Base-by-base conservation (phyloP, 2,888 invertebrate genomes). In the Scrobipalpa costella region DNA sequence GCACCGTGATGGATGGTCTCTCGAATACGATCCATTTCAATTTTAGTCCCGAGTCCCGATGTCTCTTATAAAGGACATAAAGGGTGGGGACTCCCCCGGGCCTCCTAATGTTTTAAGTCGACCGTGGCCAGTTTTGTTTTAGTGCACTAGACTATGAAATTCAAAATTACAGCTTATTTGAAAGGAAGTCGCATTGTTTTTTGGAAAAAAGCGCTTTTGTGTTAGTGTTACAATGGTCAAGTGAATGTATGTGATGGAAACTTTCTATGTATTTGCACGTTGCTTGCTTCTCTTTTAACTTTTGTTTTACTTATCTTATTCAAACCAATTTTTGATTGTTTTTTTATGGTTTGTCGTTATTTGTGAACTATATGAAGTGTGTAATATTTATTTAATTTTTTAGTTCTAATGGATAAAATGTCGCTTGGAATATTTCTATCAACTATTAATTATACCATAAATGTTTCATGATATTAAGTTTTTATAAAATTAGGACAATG, bases 21-120 rank as follows among this genome's bases (percentile, higher is more conserved):
- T 85, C 75, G 78, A 81, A 85, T 85, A 78, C 89, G 83, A 91
- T 91, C 90, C 90, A 90, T 91, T 89, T 90, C 90, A 90, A 90
- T 90, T 89, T 80, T 78, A 79, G 77, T 72, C 71, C 76, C 73
- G 76, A 79, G 77, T 72, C 71, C 76, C 73, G 76, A 75, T 79
- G 81, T 83, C 81, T 83, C 78, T 78, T 76, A 78, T 75, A 85
- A 88, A 84, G 88, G 89, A 88, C 21, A 27, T 86, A 87, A 82
- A 74, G 75, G 75, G 84, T 69, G 65, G 82, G 7, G 13, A 9
- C 17, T 86, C 85, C 87, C 87, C 68, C 63, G 83, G 77, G 85
- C 79, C 80, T 81, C 82, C 76, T 81, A 85, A 85, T 75, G 79
- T 80, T 83, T 79, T 79, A 80, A 79, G 78, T 84, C 79, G 73